These are phyloP conservation scores for Sterrhoptilus dennistouni DNA, from an alignment of 2,113 vertebrate genomes.

Conservation along the genomic window DNA sequence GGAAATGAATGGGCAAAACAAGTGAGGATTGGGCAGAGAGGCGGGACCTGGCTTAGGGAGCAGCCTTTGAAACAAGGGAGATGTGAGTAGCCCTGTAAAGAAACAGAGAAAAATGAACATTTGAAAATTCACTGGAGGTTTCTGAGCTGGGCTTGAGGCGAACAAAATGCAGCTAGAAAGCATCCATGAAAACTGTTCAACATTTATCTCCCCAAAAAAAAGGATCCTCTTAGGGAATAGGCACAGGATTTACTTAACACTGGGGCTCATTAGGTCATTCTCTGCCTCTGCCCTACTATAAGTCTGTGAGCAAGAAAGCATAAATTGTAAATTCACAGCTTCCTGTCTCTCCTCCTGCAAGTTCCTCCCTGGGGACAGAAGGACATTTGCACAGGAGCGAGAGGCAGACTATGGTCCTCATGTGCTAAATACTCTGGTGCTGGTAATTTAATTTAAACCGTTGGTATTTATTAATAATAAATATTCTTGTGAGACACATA, in stretches of 20 bases:
- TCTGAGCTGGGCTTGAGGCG: not conserved
- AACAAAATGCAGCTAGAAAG: not conserved
- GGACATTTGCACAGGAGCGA: not conserved
- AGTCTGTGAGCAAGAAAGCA: not conserved
- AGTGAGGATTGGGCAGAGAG: not conserved
- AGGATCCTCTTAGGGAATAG: not conserved
- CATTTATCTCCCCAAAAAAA: not conserved
- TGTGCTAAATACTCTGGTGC: not conserved
- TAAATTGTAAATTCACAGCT: not conserved
- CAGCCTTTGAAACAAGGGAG: not conserved
- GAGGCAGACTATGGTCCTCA: not conserved
- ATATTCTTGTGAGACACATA: not conserved
- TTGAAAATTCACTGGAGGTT: not conserved
- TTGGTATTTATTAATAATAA: not conserved
- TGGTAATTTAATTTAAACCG: not conserved
- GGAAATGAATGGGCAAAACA: not conserved
- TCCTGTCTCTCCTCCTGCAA: not conserved
- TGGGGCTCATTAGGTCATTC: not conserved
- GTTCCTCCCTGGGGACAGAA: not conserved
- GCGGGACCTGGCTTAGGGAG: not conserved
- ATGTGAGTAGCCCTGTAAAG: not conserved
- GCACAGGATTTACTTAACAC: not conserved
- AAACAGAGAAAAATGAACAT: not conserved
- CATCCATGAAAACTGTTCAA: not conserved
- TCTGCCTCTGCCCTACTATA: not conserved